phyloP scores from a whole-genome alignment of 1,140 invertebrate species.

The Formica exsecta region DNA sequence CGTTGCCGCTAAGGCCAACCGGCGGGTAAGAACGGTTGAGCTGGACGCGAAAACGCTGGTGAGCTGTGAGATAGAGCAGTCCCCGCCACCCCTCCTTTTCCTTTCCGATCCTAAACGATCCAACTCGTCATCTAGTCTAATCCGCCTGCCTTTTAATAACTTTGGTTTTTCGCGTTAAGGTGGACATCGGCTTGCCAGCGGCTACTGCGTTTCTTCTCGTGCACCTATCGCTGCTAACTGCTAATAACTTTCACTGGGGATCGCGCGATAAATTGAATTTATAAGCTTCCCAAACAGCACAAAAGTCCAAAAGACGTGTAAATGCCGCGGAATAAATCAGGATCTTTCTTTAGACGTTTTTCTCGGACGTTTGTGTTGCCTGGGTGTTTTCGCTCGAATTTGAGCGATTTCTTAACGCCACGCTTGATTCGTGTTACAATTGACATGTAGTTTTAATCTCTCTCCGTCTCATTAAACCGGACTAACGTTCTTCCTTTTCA shows the following conservation, averaged over 20 bases:
- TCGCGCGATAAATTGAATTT: constrained; percentile 9
- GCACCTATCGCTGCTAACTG: neutral
- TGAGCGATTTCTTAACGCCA: constrained; percentile 15
- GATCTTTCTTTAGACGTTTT: neutral
- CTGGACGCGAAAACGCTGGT: constrained; percentile 75
- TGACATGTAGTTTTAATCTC: constrained; percentile 14
- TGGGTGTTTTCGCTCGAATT: constrained; percentile 17
- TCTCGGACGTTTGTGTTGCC: constrained; percentile 16
- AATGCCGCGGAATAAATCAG: neutral
- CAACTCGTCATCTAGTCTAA: constrained; percentile 27
- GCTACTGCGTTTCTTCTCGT: constrained; percentile 18
- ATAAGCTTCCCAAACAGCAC: constrained; percentile 19
- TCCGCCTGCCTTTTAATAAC: constrained; percentile 8
- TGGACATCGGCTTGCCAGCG: constrained; percentile 4
- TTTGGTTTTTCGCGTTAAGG: constrained; percentile 41
- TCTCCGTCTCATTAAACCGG: constrained; percentile 40
- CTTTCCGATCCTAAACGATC: constrained; percentile 30
- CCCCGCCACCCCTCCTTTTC: constrained; percentile 33
- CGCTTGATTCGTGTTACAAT: constrained; percentile 7
- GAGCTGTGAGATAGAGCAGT: constrained; percentile 75
- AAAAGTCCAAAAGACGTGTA: constrained; percentile 27
- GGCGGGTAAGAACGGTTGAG: constrained; percentile 72
- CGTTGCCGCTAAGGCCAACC: constrained; percentile 64
- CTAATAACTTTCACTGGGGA: constrained; percentile 24
- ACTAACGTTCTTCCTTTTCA: constrained; percentile 60